A percentile compares a stretch with the other conserved stretches of the same genome.
phyloP scores from a whole-genome alignment of 1,140 invertebrate genomes.

The Paramacrobiotus metropolitanus region DNA sequence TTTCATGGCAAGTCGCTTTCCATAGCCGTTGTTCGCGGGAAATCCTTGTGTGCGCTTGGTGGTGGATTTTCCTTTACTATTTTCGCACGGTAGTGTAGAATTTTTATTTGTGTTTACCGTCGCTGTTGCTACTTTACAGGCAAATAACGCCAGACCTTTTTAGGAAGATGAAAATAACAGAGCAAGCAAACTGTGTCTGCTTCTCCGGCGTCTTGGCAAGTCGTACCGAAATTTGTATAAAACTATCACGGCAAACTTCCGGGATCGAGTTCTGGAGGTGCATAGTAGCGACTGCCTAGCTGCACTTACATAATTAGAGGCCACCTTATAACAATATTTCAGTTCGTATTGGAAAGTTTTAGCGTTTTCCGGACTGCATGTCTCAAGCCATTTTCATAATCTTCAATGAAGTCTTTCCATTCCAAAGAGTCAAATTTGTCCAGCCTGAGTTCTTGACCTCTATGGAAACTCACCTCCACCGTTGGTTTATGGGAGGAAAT shows the following conservation, averaged over 20 bases:
- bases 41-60: background rate
- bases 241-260: background rate
- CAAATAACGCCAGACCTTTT: no score
- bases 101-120: no score
- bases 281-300: no score
- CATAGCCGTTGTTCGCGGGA: no score
- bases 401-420: background rate
- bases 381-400: background rate
- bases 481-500: background rate
- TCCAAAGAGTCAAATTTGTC: background rate
- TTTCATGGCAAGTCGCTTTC: no score
- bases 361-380: background rate
- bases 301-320: no score
- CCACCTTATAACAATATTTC: background rate
- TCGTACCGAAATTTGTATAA: background rate
- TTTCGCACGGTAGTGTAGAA: background rate
- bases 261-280: no score
- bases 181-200: background rate
- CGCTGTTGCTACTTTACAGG: no score
- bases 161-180: background rate
- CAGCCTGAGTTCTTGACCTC: background rate
- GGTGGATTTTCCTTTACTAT: background rate
- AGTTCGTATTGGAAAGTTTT: background rate
- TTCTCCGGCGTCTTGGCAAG: background rate
- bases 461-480: background rate